These are phyloP conservation scores for Selene dorsalis DNA, from an alignment of 2,797 vertebrate species.

Conservation along the genomic window DNA sequence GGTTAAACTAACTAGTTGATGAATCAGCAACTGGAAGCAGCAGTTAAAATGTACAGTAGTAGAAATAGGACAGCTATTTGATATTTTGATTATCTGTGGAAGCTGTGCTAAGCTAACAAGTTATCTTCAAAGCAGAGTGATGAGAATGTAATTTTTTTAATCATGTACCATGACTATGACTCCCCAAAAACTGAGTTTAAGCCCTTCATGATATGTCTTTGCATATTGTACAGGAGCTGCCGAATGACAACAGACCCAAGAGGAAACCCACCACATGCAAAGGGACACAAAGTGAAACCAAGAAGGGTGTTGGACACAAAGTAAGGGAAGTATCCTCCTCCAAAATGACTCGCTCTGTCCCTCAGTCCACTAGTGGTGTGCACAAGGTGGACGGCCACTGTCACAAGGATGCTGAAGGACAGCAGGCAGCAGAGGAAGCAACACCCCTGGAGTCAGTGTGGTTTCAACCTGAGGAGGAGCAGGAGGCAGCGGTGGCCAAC, in stretches of 20 bases:
- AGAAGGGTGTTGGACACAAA: neutral
- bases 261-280: neutral
- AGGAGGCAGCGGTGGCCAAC: neutral
- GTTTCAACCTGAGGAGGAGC: neutral
- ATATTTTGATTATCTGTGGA: too few relatives aligned
- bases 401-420: neutral
- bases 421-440: slow-evolving; percentile 4
- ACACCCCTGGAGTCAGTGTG: neutral
- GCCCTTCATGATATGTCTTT: neutral
- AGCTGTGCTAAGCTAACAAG: too few relatives aligned
- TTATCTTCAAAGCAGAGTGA: too few relatives aligned
- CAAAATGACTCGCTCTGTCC: neutral
- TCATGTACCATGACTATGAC: neutral
- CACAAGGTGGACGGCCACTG: neutral
- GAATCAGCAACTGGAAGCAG: neutral
- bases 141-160: neutral
- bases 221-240: slow-evolving; percentile 32
- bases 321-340: neutral
- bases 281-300: neutral
- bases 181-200: neutral
- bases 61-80: too few relatives aligned
- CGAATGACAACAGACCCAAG: neutral
- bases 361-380: neutral
- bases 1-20: neutral
- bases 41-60: too few relatives aligned